Conservation (phyloP, 2,888 invertebrate genomes). For the Lissocephala sabroskyi region DNA sequence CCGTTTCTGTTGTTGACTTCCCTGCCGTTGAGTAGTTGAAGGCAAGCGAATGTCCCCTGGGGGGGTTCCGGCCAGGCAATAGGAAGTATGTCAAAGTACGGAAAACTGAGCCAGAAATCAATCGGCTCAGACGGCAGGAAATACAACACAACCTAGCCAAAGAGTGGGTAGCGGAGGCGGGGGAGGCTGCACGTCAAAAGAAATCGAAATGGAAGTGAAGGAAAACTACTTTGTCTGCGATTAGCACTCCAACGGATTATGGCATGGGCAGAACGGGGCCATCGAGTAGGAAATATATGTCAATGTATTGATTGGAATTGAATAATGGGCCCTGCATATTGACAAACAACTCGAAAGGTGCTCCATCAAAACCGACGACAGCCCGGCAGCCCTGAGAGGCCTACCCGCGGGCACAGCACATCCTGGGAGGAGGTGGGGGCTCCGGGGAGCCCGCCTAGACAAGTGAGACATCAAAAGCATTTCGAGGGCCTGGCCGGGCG, state of each 20-base stretch:
- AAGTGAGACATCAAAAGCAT: conserved; percentile 45
- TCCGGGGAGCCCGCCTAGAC: neutral
- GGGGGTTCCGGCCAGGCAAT: no score
- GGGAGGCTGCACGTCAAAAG: conserved; percentile 36
- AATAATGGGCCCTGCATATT: conserved; percentile 61
- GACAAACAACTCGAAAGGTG: conserved; percentile 61
- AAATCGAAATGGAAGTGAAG: conserved; percentile 61
- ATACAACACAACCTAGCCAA: conserved; percentile 31
- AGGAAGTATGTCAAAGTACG: conserved; percentile 29
- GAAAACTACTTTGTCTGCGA: conserved; percentile 62
- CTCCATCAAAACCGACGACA: conserved; percentile 28
- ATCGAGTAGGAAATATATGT: conserved; percentile 53
- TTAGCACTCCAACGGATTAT: conserved; percentile 56
- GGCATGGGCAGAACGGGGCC: neutral
- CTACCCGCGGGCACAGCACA: no score
- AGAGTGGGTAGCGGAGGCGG: neutral
- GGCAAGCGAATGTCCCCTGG: conserved; percentile 56
- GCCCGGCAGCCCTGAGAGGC: neutral
- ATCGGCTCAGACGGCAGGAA: conserved; percentile 23
- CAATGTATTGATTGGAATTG: conserved; percentile 65
- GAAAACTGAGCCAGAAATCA: conserved; percentile 25
- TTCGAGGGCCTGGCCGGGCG: conserved; percentile 46
- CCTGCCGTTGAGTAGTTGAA: conserved; percentile 47
- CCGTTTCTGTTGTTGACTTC: neutral
- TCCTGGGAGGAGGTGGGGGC: no score